A percentile compares a stretch with the other conserved stretches of the same genome.
These are phyloP conservation scores for Laterallus jamaicensis DNA, from an alignment of 2,113 vertebrate species.

Conservation along the genomic window DNA sequence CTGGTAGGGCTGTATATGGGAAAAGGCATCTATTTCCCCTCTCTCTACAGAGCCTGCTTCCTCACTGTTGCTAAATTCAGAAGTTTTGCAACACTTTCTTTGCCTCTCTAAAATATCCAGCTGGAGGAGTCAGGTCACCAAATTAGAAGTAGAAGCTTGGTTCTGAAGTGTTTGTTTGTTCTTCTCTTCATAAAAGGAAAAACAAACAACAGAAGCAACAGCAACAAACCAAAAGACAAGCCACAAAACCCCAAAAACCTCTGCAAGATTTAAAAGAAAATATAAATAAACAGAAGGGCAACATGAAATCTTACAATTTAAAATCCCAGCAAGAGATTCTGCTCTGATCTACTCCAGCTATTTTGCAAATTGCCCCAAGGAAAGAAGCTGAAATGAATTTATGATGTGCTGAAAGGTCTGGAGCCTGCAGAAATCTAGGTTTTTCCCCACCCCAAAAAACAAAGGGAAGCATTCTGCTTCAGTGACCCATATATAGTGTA, in stretches of 20 bases:
- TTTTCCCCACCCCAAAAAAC: rapidly evolving
- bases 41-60: background rate
- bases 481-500: background rate
- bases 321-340: background rate
- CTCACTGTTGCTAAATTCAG: background rate
- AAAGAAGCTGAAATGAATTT: background rate
- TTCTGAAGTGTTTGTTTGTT: no score
- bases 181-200: background rate
- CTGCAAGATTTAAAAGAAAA: background rate
- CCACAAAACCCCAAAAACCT: no score
- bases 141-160: background rate
- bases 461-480: background rate
- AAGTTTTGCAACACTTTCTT: background rate
- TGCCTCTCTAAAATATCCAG: background rate
- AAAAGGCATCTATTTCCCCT: background rate
- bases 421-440: background rate
- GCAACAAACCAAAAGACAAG: background rate
- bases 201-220: no score
- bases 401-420: background rate
- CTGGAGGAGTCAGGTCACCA: background rate
- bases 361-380: background rate
- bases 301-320: background rate
- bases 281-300: background rate
- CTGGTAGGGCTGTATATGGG: background rate
- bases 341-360: background rate